Evolutionary conservation across 2,888 invertebrate species (phyloP), one percentile per base, ranked within the genome.

Genomic region (Dendrolimus houi): DNA sequence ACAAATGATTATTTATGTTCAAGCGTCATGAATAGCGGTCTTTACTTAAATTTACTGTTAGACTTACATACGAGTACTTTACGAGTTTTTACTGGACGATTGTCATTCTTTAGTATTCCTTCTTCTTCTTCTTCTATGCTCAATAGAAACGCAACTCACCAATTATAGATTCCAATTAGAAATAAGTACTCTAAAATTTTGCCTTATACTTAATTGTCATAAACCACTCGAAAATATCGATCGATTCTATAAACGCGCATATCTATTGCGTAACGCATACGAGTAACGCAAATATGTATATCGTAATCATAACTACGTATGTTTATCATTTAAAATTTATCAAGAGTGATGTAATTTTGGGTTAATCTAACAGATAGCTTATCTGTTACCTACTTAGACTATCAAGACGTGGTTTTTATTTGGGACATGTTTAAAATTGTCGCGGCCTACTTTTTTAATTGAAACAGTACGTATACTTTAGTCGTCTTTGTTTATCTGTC

Each of bases 341-440:
- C 59, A 56, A 59, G 14, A 55, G 58, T 76, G 72, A 77, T 72
- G 75, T 74, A 73, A 77, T 67, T 66, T 57, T 69, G 64, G 67
- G 66, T 65, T 73, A 74, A 71, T 69, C 63, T 66, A 66, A 69
- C 64, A 47, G 47, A 47, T 47, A 47, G 12, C 47, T 9, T 47
- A 47, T 47, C 47, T 47, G 47, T 47, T 9, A 47, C 47, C 47
- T 47, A 47, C 47, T 47, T 47, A 47, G 47, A 47, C 47, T 47
- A 47, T 47, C 47, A 47, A 47, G 47, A 12, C 47, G 12, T 47
- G 9, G 9, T 47, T 47, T 47, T 47, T 47, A 47, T 47, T 47
- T 9, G 12, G 47, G 47, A 47, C 47, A 47, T 12, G 47, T 47
- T 47, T 47, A 47, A 47, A 47, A 10, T 47, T 12, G 47, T 47